Base-by-base conservation (phyloP, 2,888 invertebrate species). In the Onchidella celtica region DNA sequence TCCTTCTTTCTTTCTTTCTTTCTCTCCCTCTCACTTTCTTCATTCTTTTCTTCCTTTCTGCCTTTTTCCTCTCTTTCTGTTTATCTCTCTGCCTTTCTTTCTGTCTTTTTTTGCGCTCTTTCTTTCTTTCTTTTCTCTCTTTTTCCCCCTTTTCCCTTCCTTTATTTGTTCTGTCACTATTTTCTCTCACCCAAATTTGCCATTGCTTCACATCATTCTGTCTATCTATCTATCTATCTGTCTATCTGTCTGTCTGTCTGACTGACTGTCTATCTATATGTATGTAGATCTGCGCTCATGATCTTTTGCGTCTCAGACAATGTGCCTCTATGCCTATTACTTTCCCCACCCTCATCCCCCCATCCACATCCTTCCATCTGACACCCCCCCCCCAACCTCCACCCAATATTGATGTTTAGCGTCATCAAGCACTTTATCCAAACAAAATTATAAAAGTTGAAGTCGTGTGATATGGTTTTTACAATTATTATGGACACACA, bases 201-300 rank as follows among this genome's bases (percentile, higher is more conserved):
- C 47, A 47, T 47, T 47, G 9, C 17, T 47, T 47, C 47, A 11
- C 47, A 17, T 47, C 9, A 11, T 47, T 17, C 47, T 47, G 47
- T 17, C 47, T 47, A 17, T 17, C 47, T 47, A 2, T 27, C 65
- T 27, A 17, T 65, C 65, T 27, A 17, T 27, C 65, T 65, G 27
- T n/a, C 65, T 65, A 24, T 65, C 29, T 65, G 29, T 27, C 65
- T 65, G 27, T 65, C 65, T 65, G 29, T 27, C 65, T 65, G 9
- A 17, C 47, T 47, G 47, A 17, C 17, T 47, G 47, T 17, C 47
- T 47, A 17, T 17, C 47, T 47, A 17, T 47, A 6, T 47, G 47
- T 17, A 6, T 47, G 47, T n/a, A n/a, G n/a, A n/a, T n/a, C n/a
- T n/a, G n/a, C n/a, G n/a, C n/a, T n/a, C n/a, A n/a, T n/a, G n/a